Base-by-base conservation (phyloP, 2,113 vertebrate species). In the Myiopsitta monachus region DNA sequence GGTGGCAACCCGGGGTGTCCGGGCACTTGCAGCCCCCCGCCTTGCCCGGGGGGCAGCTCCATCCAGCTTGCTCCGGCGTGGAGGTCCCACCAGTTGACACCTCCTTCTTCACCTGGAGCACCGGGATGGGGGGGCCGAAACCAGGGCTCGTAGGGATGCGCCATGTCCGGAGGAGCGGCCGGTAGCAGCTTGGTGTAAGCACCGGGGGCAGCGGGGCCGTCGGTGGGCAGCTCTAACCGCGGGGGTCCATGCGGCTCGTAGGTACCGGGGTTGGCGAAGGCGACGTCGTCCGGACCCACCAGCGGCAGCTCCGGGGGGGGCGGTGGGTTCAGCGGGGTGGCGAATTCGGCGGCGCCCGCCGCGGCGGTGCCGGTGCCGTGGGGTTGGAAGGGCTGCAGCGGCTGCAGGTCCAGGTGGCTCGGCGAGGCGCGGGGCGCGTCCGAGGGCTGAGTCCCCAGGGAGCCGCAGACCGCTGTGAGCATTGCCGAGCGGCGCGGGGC, bases 121-220 rank as follows among this genome's bases (percentile, higher is more conserved):
- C 98, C 97, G 54, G 98, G 96, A 54, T 98, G 98, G 28, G 99
- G 98, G n/a, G 99, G 98, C 68, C 99, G 97, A 96, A 99, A 97
- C 99, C 99, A 99, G 18, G 99, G 97, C 95, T 99, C 99, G 13
- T 99, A 99, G 7, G 98, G 99, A 92, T 99, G 99, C 51, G 99
- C 98, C 99, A 99, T 99, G 96, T 98, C 98, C 54, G 96, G 92
- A 27, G 89, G 92, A 21, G 87, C 22, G 21, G 98, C 96, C 79
- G 98, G 98, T 66, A 98, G 87, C 87, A 98, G 97, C 91, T 98
- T 98, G 95, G 98, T 73, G 73, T 98, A 98, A 31, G 97, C 90
- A 68, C 95, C 97, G 19, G 97, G 83, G 38, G 92, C 92, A 87
- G 96, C 70, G 62, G 96, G 97, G 81, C 96, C 97, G 90, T 97